Percentiles rank a stretch among this genome's conserved stretches.
These are phyloP conservation scores for Eulemur rufifrons DNA, from an alignment of 2,113 vertebrate species.

Conservation along the genomic window DNA sequence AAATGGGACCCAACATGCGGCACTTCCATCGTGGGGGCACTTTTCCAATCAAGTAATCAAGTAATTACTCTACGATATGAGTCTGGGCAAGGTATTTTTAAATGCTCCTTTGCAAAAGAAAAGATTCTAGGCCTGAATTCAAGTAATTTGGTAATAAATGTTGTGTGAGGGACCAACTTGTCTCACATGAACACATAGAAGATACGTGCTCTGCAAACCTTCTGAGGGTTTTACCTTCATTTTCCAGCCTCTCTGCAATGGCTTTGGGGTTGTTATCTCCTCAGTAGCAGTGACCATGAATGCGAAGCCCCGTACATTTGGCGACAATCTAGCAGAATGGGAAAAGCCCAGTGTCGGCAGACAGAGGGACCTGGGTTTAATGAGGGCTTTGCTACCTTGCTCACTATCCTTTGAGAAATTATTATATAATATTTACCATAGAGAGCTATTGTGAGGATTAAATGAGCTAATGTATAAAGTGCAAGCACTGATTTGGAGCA, in stretches of 20 bases:
- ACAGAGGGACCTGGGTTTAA: neutral
- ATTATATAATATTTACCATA: neutral
- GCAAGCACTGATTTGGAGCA: neutral
- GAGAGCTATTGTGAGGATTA: neutral
- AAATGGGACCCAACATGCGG: neutral
- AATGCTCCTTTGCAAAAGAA: neutral
- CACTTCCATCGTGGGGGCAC: rapidly evolving
- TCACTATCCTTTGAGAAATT: neutral
- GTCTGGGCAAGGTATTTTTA: neutral
- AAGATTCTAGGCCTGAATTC: neutral
- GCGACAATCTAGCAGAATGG: too few species aligned
- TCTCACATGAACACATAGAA: neutral
- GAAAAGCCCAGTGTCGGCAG: neutral
- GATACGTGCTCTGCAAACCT: neutral
- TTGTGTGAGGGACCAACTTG: neutral
- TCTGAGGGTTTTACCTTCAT: neutral
- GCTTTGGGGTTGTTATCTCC: neutral
- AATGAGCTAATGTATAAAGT: neutral
- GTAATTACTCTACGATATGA: neutral
- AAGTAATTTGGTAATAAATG: neutral
- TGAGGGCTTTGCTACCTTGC: neutral
- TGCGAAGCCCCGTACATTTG: rapidly evolving
- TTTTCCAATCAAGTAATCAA: neutral
- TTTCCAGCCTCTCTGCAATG: neutral
- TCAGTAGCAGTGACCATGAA: neutral